Evolutionary conservation across 2,888 invertebrate genomes (phyloP).

Genomic region (Leptopterna dolabrata): DNA sequence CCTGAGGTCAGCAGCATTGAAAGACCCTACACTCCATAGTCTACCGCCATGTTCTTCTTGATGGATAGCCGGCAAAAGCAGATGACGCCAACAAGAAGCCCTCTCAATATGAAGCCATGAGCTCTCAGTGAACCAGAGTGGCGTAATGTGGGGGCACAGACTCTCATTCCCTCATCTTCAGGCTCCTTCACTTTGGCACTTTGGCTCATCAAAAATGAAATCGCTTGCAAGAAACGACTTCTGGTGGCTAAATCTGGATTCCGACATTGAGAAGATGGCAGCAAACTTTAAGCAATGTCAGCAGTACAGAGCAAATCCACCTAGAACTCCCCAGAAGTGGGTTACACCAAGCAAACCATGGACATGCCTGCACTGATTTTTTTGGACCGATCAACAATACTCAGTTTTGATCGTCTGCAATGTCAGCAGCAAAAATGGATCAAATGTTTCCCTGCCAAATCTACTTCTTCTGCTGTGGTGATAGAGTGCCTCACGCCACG

Average conservation of each 20-base stretch:
- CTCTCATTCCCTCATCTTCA: neutral
- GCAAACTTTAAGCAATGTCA: neutral
- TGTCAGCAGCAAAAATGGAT: conserved; percentile 15
- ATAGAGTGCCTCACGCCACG: neutral
- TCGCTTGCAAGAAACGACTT: neutral
- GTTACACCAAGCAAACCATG: neutral
- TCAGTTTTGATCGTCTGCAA: neutral
- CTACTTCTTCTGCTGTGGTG: neutral
- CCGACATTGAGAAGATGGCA: neutral
- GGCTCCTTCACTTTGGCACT: neutral
- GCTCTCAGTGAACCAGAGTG: neutral
- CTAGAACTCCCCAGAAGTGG: neutral
- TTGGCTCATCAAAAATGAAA: conserved; percentile 15
- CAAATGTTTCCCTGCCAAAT: neutral
- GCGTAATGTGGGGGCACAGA: neutral
- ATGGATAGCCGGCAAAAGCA: neutral
- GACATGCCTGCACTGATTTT: conserved; percentile 13
- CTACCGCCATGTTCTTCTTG: neutral
- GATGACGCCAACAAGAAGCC: neutral
- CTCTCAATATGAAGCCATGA: neutral
- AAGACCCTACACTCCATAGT: neutral
- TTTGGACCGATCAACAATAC: conserved; percentile 2
- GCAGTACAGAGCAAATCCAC: conserved; percentile 5
- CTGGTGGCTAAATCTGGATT: conserved; percentile 20
- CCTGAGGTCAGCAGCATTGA: neutral